phyloP scores from a whole-genome alignment of 2,888 invertebrate species.

The Cerceris ruficornis region DNA sequence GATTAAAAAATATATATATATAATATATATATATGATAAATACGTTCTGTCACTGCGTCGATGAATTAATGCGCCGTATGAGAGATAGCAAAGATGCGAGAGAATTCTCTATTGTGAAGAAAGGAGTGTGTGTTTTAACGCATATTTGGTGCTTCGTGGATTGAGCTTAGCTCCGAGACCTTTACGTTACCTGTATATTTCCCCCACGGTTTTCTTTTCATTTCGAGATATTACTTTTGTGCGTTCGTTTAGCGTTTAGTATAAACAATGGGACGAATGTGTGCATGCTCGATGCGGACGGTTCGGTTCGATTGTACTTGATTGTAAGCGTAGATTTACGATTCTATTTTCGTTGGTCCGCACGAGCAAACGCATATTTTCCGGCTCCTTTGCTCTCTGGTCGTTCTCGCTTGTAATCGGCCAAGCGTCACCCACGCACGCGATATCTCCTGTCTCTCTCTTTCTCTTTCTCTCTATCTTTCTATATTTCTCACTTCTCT shows the following conservation, averaged over 20 bases:
- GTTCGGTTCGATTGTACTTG: constrained; percentile 7
- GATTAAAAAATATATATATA: constrained; percentile 37
- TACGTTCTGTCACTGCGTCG: constrained; percentile 59
- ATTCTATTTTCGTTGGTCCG: constrained; percentile 50
- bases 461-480: background rate
- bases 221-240: background rate
- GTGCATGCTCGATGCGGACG: background rate
- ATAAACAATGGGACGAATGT: background rate
- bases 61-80: constrained; percentile 36
- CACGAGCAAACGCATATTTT: constrained; percentile 26
- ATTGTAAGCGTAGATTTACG: constrained; percentile 17
- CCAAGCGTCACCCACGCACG: constrained; percentile 51
- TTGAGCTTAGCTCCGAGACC: constrained; percentile 33
- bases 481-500: background rate
- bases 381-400: constrained; percentile 22
- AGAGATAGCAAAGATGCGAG: constrained; percentile 18
- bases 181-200: background rate
- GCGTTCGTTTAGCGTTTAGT: background rate
- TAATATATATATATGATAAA: constrained; percentile 37
- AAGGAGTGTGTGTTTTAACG: constrained; percentile 53
- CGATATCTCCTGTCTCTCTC: constrained; percentile 18
- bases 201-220: background rate
- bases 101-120: constrained; percentile 42
- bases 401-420: constrained; percentile 39
- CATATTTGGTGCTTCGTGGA: constrained; percentile 54